A percentile compares a stretch with the other conserved stretches of the same genome.
Conservation (phyloP, 2,888 invertebrate genomes). For the Lithophane ornitopus region DNA sequence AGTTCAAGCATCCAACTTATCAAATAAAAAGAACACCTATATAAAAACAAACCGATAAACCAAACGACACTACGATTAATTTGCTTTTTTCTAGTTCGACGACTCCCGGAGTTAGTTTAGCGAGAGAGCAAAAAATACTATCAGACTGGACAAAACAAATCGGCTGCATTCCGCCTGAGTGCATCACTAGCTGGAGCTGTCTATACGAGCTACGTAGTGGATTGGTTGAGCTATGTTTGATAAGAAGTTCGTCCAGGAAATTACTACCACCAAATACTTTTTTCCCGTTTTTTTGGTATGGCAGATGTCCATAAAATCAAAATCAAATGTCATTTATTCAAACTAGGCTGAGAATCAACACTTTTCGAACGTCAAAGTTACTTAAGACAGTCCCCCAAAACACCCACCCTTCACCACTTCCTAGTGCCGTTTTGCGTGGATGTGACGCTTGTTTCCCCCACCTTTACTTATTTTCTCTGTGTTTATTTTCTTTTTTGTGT, state of each 20-base stretch:
- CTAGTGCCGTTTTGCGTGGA: not conserved
- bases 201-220: not conserved
- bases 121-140: constrained; percentile 21
- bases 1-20: not conserved
- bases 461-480: too few relatives aligned
- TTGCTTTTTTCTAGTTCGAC: constrained; percentile 32
- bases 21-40: not conserved
- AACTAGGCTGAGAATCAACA: not conserved
- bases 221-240: not conserved
- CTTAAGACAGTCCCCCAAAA: not conserved
- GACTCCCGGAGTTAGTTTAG: not conserved
- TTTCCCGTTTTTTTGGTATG: accelerated
- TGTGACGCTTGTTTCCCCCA: too few relatives aligned
- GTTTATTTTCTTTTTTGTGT: too few relatives aligned
- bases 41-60: constrained; percentile 18
- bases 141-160: constrained; percentile 29
- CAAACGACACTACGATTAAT: constrained; percentile 29
- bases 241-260: not conserved
- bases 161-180: constrained; percentile 9
- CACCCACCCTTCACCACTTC: not conserved
- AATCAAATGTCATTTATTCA: not conserved
- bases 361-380: not conserved
- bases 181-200: not conserved
- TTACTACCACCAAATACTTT: not conserved
- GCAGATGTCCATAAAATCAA: not conserved